Evolutionary conservation across 2,888 invertebrate species (phyloP).

Genomic region (Unio pictorum): DNA sequence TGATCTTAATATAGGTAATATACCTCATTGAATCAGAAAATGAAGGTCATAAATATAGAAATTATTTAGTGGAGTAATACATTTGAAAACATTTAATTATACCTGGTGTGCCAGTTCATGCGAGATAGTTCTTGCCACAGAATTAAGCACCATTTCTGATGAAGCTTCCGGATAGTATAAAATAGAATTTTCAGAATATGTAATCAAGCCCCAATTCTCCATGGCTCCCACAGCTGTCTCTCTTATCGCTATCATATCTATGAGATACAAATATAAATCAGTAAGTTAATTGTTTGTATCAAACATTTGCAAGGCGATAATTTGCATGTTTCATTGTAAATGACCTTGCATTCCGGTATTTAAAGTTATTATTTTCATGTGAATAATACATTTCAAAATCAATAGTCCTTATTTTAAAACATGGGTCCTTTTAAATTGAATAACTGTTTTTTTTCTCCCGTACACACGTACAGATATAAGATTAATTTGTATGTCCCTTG

Average conservation of each 20-base stretch:
- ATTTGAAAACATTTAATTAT: neutral
- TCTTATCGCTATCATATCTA: constrained; percentile 86
- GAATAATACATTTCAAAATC: too few relatives aligned
- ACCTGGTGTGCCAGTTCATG: constrained; percentile 81
- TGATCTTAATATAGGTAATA: too few relatives aligned
- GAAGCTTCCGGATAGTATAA: constrained; percentile 79
- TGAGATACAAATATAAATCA: neutral
- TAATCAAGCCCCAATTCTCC: constrained; percentile 91
- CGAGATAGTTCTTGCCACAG: constrained; percentile 78
- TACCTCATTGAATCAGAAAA: neutral
- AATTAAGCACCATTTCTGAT: constrained; percentile 33
- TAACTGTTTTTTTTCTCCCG: neutral
- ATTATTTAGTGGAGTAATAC: neutral
- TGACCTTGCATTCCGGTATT: neutral
- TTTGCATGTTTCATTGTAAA: neutral
- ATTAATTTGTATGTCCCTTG: neutral
- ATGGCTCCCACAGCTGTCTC: constrained; percentile 89
- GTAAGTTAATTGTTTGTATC: neutral
- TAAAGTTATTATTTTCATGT: too few relatives aligned
- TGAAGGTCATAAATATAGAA: neutral
- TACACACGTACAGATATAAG: neutral
- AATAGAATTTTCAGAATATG: constrained; percentile 80
- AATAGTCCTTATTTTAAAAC: too few relatives aligned
- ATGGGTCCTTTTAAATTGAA: too few relatives aligned
- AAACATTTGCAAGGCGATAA: too few relatives aligned